Percentiles rank a stretch among this genome's conserved stretches.
These are phyloP conservation scores for Hipposideros larvatus DNA, from an alignment of 2,797 vertebrate genomes.

Conservation along the genomic window DNA sequence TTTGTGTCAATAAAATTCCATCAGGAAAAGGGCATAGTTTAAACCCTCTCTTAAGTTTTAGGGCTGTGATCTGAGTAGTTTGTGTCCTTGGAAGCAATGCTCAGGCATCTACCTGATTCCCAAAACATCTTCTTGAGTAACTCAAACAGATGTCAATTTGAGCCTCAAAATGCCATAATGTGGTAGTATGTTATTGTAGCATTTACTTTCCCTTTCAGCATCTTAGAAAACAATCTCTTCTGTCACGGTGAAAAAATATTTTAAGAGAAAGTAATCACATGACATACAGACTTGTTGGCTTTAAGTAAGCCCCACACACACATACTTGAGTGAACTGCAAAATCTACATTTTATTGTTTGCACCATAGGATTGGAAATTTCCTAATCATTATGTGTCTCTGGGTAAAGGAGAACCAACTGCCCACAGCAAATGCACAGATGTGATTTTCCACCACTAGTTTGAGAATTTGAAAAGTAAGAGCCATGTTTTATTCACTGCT, in stretches of 20 bases:
- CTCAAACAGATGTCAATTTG: constrained; percentile 12
- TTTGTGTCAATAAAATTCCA: constrained; percentile 52
- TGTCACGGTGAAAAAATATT: constrained; percentile 8
- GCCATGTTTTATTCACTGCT: neutral
- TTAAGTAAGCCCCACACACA: neutral
- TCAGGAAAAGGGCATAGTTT: constrained; percentile 12
- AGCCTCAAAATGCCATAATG: constrained; percentile 6
- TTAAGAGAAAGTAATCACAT: neutral
- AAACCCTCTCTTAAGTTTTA: constrained; percentile 54
- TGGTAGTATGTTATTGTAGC: neutral
- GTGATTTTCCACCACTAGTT: neutral
- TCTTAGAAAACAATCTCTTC: constrained; percentile 17
- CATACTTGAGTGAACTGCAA: neutral
- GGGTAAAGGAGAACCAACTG: neutral
- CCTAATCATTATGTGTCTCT: neutral
- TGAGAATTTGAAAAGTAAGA: neutral
- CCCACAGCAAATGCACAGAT: neutral
- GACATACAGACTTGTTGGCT: neutral
- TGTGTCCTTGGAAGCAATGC: neutral
- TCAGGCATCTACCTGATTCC: constrained; percentile 4
- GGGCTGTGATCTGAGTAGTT: neutral
- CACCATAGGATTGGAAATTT: neutral
- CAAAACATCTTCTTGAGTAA: constrained; percentile 10
- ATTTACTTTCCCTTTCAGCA: neutral
- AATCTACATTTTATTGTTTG: neutral